Base-by-base conservation (phyloP, 2,113 vertebrate species). In the Halcyon malimbica region DNA sequence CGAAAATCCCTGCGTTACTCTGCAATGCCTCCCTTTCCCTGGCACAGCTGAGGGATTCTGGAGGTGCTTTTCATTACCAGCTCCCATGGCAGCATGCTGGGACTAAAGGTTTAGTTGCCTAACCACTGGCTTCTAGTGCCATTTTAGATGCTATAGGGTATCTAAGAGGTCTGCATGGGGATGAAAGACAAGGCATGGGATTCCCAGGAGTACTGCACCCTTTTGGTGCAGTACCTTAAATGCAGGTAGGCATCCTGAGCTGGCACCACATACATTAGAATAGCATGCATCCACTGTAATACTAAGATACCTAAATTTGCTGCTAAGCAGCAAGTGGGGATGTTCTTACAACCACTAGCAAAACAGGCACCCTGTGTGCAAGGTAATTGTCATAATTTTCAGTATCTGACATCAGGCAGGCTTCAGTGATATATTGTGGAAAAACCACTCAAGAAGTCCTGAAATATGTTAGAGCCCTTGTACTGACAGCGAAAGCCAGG, bases 1-100 rank as follows among this genome's bases (percentile, higher is more conserved):
- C 9, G 2, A 26, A 73, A 83, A 89, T 53, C 39, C 17, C 7
- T 24, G 42, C 16, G 31, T 75, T 78, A 78, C 16, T 29, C 37
- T 26, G 60, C 26, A 73, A 53, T 21, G 48, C 6, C 15, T 64
- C 42, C 48, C 29, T 59, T 69, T 48, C 16, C 7, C 16, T 1
- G 0, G 18, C 0, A 0, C 0, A 0, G 16, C 54, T 65, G 14
- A 70, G 79, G 83, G 37, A n/a, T 37, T 57, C 54, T 73, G 59
- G 26, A 89, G 24, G 37, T 42, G 50, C 39, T 86, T 86, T 69
- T 60, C 63, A 56, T 14, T 67, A 69, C 19, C 44, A 73, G 11
- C 39, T 95, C 42, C 68, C 67, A 19, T 7, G n/a, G 48, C 4
- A 86, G 63, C 54, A 57, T 16, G 24, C 51, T 86, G 46, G 46